phyloP scores from a whole-genome alignment of 2,113 vertebrate species.

The Muscicapa adusta region DNA sequence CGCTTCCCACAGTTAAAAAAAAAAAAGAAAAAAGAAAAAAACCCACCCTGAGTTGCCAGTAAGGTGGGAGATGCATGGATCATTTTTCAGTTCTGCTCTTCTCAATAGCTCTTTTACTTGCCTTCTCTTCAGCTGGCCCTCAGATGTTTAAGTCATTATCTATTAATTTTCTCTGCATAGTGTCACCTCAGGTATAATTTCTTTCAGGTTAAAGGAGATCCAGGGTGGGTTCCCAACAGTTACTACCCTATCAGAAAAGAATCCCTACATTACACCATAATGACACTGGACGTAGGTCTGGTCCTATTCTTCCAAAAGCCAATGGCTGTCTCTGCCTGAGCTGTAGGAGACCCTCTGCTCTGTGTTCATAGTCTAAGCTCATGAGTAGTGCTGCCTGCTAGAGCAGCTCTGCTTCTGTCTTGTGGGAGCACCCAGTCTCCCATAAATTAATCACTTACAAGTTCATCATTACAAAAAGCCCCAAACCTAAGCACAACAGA shows the following conservation, averaged over 20 bases:
- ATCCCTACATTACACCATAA: neutral
- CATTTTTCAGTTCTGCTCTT: slow-evolving; percentile 10
- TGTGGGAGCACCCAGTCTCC: neutral
- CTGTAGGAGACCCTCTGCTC: neutral
- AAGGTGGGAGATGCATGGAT: slow-evolving; percentile 4
- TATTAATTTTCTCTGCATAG: neutral
- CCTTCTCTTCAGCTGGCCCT: neutral
- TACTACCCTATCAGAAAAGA: neutral
- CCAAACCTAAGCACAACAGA: neutral
- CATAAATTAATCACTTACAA: neutral
- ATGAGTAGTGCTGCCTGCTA: neutral
- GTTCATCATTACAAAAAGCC: neutral
- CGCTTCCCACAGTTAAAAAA: neutral
- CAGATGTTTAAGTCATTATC: neutral
- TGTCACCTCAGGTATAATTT: neutral
- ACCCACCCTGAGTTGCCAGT: neutral
- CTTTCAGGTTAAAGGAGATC: neutral
- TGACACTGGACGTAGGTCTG: neutral
- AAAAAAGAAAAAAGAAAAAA: neutral
- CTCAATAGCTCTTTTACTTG: neutral
- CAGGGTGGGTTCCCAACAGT: neutral
- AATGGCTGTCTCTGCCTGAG: neutral
- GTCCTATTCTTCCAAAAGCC: neutral
- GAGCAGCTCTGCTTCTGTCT: neutral
- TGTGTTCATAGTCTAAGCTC: neutral